Evolutionary conservation across 1,140 invertebrate species (phyloP).

Genomic region (Drosophila lacteicornis): DNA sequence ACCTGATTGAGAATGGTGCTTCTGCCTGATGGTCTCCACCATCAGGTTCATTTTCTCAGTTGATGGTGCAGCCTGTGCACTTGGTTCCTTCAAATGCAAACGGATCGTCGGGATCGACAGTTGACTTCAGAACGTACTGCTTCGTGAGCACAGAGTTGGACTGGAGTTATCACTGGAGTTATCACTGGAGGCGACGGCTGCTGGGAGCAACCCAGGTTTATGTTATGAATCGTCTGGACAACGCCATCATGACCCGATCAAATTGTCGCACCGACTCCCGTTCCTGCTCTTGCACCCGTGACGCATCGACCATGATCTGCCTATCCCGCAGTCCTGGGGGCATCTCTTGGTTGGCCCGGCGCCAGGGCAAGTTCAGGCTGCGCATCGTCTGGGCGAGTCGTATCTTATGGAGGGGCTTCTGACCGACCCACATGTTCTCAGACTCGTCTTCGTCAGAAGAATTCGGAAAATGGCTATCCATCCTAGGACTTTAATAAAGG

Average conservation of each 20-base stretch:
- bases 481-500: background rate
- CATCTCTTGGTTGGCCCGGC: background rate
- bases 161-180: too few species aligned
- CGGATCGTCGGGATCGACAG: slow-evolving; percentile 95
- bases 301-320: background rate
- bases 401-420: background rate
- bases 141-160: slow-evolving; percentile 97
- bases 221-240: background rate
- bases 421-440: background rate
- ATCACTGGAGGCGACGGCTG: background rate
- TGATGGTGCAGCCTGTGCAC: slow-evolving; percentile 95
- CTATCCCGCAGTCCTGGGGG: background rate
- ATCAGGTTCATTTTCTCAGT: slow-evolving; percentile 99
- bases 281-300: background rate
- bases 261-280: background rate
- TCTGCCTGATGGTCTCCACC: slow-evolving; percentile 98
- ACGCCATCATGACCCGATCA: too few species aligned
- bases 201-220: too few species aligned
- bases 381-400: background rate
- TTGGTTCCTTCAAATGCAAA: slow-evolving; percentile 99
- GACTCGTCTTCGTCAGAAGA: too few species aligned
- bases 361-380: background rate
- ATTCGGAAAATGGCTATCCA: background rate
- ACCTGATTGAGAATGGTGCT: slow-evolving; percentile 97
- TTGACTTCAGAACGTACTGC: slow-evolving; percentile 97